Conservation (phyloP, 2,113 vertebrate genomes). For the Patagioenas fasciata region DNA sequence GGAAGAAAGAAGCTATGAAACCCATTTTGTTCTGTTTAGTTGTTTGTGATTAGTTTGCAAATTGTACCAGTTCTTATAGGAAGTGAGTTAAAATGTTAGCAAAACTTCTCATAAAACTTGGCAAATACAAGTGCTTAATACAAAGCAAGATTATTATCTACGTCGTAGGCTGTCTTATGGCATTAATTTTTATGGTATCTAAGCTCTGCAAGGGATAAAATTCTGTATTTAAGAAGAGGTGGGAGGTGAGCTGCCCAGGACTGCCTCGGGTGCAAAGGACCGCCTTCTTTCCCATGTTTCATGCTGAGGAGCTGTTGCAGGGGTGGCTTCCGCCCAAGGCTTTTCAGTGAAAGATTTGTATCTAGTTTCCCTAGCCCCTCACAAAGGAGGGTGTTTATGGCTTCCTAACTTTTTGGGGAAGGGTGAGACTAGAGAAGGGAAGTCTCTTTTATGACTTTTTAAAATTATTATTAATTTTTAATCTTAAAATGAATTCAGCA, state of each 20-base stretch:
- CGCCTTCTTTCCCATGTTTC: neutral
- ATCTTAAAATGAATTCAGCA: neutral
- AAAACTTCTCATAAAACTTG: neutral
- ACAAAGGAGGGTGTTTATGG: neutral
- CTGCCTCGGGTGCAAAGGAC: neutral
- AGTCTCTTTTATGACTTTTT: neutral
- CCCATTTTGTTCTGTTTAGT: neutral
- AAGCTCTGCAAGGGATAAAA: neutral
- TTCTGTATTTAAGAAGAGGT: neutral
- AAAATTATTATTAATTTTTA: neutral
- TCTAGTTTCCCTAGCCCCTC: neutral
- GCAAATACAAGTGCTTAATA: neutral
- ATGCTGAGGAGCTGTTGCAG: neutral
- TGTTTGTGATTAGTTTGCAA: neutral
- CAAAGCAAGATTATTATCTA: neutral
- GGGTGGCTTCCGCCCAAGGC: neutral
- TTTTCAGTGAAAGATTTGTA: neutral
- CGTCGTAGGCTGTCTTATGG: neutral
- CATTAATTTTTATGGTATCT: neutral
- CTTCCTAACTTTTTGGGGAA: neutral
- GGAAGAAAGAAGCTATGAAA: neutral
- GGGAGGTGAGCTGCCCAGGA: neutral
- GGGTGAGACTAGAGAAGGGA: neutral
- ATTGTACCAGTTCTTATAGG: neutral
- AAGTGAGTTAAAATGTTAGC: neutral